Base-by-base conservation (phyloP, 2,113 vertebrate genomes). In the Numenius arquata region DNA sequence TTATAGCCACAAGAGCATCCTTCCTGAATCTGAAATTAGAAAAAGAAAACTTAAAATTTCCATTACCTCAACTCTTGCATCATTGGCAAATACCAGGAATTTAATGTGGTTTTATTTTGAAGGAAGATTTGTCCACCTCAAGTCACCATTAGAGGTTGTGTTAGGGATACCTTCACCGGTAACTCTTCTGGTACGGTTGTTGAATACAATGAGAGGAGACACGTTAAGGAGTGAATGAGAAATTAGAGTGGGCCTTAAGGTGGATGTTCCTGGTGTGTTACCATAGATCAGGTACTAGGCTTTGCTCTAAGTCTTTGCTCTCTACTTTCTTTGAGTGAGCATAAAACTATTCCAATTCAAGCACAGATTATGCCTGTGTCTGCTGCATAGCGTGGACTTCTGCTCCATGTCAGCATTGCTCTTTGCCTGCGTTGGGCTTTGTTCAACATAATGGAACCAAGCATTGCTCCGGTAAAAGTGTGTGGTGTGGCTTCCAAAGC, bases 11-110 rank as follows among this genome's bases (percentile, higher is more conserved):
- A 76, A 85, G 21, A 89, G 53, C 72, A 61, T 95, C 61, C 56
- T 95, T 94, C 52, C 61, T 84, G 48, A 30, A 81, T 72, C 36
- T 88, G 38, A 55, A 55, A 21, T 50, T 70, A 61, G 67, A 62
- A 77, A 70, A 61, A 84, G 50, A 95, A 88, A 70, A 53, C n/a
- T 81, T 50, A 58, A 72, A 76, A 90, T 92, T 76, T 36, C 93
- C 4, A 52, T 17, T 2, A 21, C 14, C 67, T 80, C 79, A 73
- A 4, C 1, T 1, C 67, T 71, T 86, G 34, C 27, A 56, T 90
- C 40, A 45, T 7, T 80, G 72, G 15, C 36, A 75, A 68, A 71
- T 32, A 26, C 8, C 45, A 61, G 74, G 14, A 80, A 16, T 74
- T 67, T 25, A 38, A 23, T 45, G 45, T 76, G 41, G n/a, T 26